Base-by-base conservation (phyloP, 2,888 invertebrate genomes). In the Andrena minutula region DNA sequence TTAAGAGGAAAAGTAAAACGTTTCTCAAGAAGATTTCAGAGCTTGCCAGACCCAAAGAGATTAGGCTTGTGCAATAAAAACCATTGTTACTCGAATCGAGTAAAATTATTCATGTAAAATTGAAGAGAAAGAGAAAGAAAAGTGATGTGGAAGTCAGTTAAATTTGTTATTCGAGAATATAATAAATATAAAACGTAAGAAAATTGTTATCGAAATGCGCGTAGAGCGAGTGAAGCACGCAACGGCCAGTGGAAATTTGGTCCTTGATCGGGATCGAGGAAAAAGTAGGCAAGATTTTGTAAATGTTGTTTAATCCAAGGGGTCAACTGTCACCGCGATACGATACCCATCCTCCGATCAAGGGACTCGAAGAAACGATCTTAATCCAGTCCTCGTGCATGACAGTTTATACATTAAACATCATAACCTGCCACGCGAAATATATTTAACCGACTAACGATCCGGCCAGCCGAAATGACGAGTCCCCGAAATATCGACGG, bases 21-120 rank as follows among this genome's bases (percentile, higher is more conserved):
- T 90, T 88, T 89, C 89, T 90, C 90, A 89, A 83, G 82, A 87
- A 83, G 73, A 70, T 79, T 71, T 30, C 41, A 26, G 58, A 73
- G 53, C 69, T 53, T 58, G 66, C 41, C 20, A 60, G 65, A 58
- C 53, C 65, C 16, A n/a, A 30, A 82, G 26, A 82, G 30, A 82
- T 69, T 75, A 53, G 23, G 60, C 65, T 60, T 64, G 26, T 51
- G 20, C 30, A 71, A 75, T 71, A 60, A 66, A 66, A 35, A 41
- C 35, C n/a, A 69, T 63, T 6, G 10, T 58, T 58, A 16, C 8
- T 23, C 47, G 41, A 65, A 30, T 53, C 10, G 7, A 16, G 20
- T 23, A 41, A 65, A 41, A 65, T 26, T 69, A 26, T 51, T 41
- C 12, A 30, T 16, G 41, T 53, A 20, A 26, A 28, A 69, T 32